Evolutionary conservation across 2,113 vertebrate genomes (phyloP), one percentile per base, ranked within the genome.

Genomic region (Pomatostomus ruficeps): DNA sequence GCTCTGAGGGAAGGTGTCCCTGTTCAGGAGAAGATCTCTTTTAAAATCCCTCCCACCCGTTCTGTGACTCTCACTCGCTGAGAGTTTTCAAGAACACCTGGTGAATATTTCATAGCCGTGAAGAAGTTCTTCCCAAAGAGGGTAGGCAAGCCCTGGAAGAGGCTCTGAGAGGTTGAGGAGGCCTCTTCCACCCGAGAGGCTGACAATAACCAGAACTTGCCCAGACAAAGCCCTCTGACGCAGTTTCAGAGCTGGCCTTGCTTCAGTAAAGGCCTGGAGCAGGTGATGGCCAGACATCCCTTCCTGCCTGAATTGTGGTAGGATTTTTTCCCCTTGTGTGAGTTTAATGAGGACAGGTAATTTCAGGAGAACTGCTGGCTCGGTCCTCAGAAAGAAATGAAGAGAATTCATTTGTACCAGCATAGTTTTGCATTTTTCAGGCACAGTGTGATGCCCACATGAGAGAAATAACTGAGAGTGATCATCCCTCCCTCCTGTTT

Each of bases 381-480:
- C 52, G 40, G 22, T 54, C 29, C 18, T 71, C 26, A 33, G 52
- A 35, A 71, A 67, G 11, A 78, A 66, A 49, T 14, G 12, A 57
- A 26, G 42, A 21, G 17, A 65, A 26, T 43, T 57, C 49, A 33
- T 67, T 62, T 51, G 38, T 62, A 38, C 25, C 19, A 13, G 26
- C 10, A 5, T 42, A 11, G 49, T 82, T 94, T 55, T 6, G 7
- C 12, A 29, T 71, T 58, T 84, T 63, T 51, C 43, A 52, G 25
- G 48, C n/a, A 22, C 10, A 4, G 4, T 19, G 51, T 38, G 70
- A 49, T 89, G 38, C 12, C 19, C 33, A 17, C 21, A 42, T 57
- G 24, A 91, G n/a, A 57, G 76, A 75, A 78, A 15, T 86, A 75
- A 72, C 70, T 55, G 42, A 61, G 38, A 23, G 11, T 97, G 59